Conservation (phyloP, 2,888 invertebrate genomes). For the Xestobium rufovillosum region DNA sequence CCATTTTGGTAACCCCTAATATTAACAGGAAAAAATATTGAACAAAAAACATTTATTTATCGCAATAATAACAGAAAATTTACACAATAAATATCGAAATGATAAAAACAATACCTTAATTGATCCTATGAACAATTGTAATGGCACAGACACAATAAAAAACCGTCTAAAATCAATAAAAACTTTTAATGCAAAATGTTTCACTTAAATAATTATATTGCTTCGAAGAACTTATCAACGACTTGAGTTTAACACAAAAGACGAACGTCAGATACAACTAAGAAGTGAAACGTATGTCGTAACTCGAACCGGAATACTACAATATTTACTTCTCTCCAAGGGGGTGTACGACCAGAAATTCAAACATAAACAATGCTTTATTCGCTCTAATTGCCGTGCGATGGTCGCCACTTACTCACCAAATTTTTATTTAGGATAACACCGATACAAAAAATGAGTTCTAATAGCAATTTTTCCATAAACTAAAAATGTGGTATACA, state of each 20-base stretch:
- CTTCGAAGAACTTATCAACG: constrained; percentile 35
- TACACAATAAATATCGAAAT: no score
- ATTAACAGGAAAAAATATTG: constrained; percentile 37
- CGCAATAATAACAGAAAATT: constrained; percentile 22
- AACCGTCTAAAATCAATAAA: constrained; percentile 43
- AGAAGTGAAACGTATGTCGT: constrained; percentile 34
- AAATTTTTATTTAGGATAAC: no score
- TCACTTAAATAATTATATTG: constrained; percentile 46
- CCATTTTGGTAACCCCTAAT: constrained; percentile 44
- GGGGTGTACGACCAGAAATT: constrained; percentile 39
- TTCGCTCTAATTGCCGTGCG: no score
- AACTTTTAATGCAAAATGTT: constrained; percentile 45
- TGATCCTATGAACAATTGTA: no score
- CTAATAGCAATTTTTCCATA: no score
- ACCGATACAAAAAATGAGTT: no score
- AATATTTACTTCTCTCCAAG: constrained; percentile 40
- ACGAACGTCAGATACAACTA: constrained; percentile 33
- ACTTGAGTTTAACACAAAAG: constrained; percentile 36
- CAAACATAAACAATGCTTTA: constrained; percentile 33
- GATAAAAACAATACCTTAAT: no score
- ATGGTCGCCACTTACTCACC: no score
- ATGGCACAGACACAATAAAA: constrained; percentile 34
- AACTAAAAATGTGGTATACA: constrained; percentile 17
- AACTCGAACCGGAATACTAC: constrained; percentile 30
- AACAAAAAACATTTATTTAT: constrained; percentile 37